These are phyloP conservation scores for Heliconius nattereri DNA, from an alignment of 1,140 invertebrate species.

Conservation along the genomic window DNA sequence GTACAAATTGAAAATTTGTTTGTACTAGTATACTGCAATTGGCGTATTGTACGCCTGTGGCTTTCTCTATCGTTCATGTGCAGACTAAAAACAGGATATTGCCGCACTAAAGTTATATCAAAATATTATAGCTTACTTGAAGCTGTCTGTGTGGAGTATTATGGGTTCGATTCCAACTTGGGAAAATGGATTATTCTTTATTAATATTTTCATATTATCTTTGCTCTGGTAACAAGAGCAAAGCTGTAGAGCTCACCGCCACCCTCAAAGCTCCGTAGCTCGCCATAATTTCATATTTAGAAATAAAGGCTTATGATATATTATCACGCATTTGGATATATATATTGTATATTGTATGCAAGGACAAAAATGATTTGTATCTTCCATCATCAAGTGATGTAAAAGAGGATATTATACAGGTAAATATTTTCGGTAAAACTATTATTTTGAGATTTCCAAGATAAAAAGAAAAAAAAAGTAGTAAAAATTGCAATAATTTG, in stretches of 20 bases:
- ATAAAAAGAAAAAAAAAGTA: not conserved
- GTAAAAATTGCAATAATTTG: not conserved
- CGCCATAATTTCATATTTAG: too few species aligned
- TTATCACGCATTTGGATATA: not conserved
- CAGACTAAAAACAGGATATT: not conserved
- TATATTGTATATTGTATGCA: not conserved
- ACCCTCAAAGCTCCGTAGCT: too few species aligned
- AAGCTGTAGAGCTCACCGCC: too few species aligned
- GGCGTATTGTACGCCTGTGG: not conserved
- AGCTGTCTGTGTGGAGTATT: not conserved
- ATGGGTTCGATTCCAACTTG: too few species aligned
- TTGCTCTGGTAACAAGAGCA: too few species aligned
- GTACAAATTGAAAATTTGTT: too few species aligned
- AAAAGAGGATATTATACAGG: not conserved
- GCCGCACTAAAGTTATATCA: not conserved
- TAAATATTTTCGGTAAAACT: not conserved
- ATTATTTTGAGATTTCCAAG: not conserved
- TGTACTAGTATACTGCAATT: not conserved
- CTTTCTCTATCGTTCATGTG: not conserved
- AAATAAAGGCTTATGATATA: too few species aligned
- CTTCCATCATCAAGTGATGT: not conserved
- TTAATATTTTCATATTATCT: too few species aligned
- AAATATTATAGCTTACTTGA: not conserved
- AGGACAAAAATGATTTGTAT: too few species aligned
- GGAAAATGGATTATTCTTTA: too few species aligned